phyloP scores from a whole-genome alignment of 2,888 invertebrate genomes.

The Cryptus viduatorius region DNA sequence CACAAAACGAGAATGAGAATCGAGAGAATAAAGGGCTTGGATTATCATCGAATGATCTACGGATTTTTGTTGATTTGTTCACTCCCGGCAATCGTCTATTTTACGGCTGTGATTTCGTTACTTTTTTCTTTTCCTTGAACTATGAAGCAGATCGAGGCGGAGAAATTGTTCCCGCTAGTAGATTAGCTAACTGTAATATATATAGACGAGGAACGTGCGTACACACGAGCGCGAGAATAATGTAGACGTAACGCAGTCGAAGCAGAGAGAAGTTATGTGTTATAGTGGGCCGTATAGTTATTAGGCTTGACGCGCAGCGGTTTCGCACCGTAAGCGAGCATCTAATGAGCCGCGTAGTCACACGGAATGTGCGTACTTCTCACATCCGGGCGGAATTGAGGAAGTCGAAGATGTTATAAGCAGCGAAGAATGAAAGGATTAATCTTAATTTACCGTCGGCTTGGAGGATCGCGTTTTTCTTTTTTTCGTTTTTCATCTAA shows the following conservation, averaged over 20 bases:
- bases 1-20: not conserved
- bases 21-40: not conserved
- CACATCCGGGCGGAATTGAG: constrained; percentile 47
- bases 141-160: not conserved
- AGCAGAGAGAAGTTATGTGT: constrained; percentile 2
- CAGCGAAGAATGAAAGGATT: not conserved
- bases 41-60: too few species aligned
- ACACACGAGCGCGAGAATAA: constrained; percentile 33
- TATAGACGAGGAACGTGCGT: not conserved
- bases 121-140: not conserved
- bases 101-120: not conserved
- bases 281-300: not conserved
- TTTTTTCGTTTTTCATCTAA: not conserved
- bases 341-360: constrained; percentile 57
- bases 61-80: not conserved
- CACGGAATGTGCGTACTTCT: constrained; percentile 51
- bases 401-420: constrained; percentile 23
- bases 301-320: constrained; percentile 13
- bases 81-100: not conserved
- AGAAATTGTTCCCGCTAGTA: constrained; percentile 17
- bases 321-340: constrained; percentile 25
- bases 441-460: not conserved
- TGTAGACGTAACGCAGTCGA: constrained; percentile 44
- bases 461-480: not conserved
- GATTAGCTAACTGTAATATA: constrained; percentile 35